phyloP scores from a whole-genome alignment of 35 echinoderm and acorn worm genomes.

The Apostichopus japonicus region DNA sequence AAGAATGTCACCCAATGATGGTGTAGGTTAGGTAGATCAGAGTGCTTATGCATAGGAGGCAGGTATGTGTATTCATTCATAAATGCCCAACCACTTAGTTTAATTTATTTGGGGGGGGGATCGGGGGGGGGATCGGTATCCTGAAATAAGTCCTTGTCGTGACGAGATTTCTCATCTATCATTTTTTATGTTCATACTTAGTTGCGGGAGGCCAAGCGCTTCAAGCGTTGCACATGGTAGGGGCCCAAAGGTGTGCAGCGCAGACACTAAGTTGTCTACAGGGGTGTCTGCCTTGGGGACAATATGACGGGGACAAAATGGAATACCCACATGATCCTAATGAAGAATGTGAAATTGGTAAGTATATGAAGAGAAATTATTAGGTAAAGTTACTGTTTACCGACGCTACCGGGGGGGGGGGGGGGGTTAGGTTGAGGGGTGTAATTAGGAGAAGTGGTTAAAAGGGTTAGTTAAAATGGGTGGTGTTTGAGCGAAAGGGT shows the following conservation, averaged over 20 bases:
- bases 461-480: no score
- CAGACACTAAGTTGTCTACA: constrained; percentile 12
- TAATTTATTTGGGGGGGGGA: neutral
- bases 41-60: no score
- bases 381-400: neutral
- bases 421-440: no score
- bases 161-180: no score
- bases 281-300: constrained; percentile 45
- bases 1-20: no score
- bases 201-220: neutral
- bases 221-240: constrained; percentile 47
- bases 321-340: constrained; percentile 36
- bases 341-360: constrained; percentile 44
- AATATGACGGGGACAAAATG: constrained; percentile 30
- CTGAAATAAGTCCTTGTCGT: neutral
- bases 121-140: neutral
- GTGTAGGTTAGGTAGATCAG: no score
- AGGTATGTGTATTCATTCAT: no score
- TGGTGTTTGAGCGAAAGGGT: no score
- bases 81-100: no score
- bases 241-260: constrained; percentile 20
- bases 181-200: neutral
- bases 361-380: neutral
- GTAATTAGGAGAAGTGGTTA: no score
- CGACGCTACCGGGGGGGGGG: no score